Evolutionary conservation across 2,113 vertebrate species (phyloP).

Genomic region (Periophthalmus modestus): DNA sequence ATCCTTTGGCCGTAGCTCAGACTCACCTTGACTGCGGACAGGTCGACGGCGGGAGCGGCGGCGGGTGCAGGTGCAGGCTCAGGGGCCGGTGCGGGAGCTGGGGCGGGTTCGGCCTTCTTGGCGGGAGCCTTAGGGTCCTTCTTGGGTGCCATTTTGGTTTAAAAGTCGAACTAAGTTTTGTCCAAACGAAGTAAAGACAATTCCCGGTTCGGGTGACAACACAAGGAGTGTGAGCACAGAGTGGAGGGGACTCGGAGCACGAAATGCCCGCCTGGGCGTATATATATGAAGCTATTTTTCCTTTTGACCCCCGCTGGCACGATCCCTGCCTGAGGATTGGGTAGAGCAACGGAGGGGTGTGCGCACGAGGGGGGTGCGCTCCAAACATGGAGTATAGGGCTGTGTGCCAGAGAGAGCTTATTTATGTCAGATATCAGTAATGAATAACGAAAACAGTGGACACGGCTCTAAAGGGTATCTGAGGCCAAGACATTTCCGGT

Average conservation of each 20-base stretch:
- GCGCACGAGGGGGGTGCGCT: constrained; percentile 35
- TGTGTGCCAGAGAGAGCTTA: constrained; percentile 42
- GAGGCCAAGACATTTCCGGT: constrained; percentile 20
- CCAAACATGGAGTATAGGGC: constrained; percentile 71
- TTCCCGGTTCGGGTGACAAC: constrained; percentile 64
- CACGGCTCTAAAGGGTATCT: constrained; percentile 34
- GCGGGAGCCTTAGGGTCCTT: constrained; percentile 77
- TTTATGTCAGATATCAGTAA: constrained; percentile 46
- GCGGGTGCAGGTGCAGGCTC: constrained; percentile 56
- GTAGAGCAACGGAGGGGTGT: constrained; percentile 50
- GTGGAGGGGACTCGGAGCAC: constrained; percentile 75
- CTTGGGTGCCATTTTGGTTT: constrained; percentile 79
- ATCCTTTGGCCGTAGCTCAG: neutral
- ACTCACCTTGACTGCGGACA: constrained; percentile 75
- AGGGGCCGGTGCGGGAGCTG: constrained; percentile 54
- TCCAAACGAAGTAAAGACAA: constrained; percentile 55
- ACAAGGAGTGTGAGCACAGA: constrained; percentile 66
- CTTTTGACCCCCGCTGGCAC: constrained; percentile 53
- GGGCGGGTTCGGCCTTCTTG: constrained; percentile 75
- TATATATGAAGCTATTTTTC: constrained; percentile 79
- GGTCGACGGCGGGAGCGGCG: constrained; percentile 58
- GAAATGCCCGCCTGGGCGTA: constrained; percentile 63
- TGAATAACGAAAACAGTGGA: constrained; percentile 54
- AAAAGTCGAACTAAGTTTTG: constrained; percentile 38
- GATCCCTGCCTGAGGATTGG: constrained; percentile 67